These are phyloP conservation scores for Mobula hypostoma DNA, from an alignment of 2,113 vertebrate genomes.

Conservation along the genomic window DNA sequence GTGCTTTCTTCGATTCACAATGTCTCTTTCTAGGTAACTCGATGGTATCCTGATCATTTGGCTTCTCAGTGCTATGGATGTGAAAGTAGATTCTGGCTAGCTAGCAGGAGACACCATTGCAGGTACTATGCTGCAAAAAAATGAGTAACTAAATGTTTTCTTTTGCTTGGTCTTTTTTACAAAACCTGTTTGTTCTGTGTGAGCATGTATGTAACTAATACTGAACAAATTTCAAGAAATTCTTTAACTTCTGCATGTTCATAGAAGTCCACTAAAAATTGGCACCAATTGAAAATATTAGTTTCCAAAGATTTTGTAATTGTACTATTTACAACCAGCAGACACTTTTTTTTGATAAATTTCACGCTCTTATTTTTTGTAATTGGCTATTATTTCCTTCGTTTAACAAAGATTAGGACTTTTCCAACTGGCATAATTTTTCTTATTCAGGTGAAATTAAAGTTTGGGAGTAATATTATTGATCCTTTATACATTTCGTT, in stretches of 20 bases:
- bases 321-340: not conserved
- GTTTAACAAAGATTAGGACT: not conserved
- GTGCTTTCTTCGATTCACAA: constrained; percentile 10
- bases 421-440: not conserved
- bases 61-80: constrained; percentile 93
- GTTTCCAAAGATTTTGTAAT: not conserved
- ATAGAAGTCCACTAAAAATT: no score
- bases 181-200: not conserved
- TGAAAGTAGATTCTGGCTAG: constrained; percentile 89
- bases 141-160: not conserved
- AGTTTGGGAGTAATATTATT: not conserved
- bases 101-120: constrained; percentile 91
- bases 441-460: not conserved
- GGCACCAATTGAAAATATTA: no score
- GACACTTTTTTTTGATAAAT: not conserved
- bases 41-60: constrained; percentile 93
- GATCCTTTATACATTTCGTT: not conserved
- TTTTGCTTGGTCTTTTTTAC: not conserved
- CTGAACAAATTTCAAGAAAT: not conserved
- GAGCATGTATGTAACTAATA: not conserved
- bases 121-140: constrained; percentile 59
- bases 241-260: not conserved
- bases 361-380: not conserved
- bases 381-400: not conserved
- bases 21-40: constrained; percentile 72